Evolutionary conservation across 1,140 invertebrate species (phyloP).

Genomic region (Capitella teleta): DNA sequence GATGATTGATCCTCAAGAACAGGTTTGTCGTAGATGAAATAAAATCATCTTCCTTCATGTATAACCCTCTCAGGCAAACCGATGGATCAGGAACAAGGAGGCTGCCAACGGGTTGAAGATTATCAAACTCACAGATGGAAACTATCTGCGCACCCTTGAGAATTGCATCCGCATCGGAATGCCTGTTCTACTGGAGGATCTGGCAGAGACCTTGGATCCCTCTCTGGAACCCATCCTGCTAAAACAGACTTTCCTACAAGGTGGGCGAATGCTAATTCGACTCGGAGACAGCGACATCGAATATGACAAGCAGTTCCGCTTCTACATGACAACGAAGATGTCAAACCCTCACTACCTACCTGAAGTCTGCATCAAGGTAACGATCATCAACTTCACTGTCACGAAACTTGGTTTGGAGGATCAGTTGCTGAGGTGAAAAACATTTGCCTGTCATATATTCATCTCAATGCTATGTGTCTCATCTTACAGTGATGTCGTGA

Average conservation of each 20-base stretch:
- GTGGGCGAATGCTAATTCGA: slow-evolving; percentile 37
- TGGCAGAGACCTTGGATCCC: slow-evolving; percentile 40
- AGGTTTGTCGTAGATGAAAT: slow-evolving; percentile 44
- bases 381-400: slow-evolving; percentile 44
- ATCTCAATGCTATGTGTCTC: not conserved
- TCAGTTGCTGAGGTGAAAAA: slow-evolving; percentile 57
- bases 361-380: slow-evolving; percentile 42
- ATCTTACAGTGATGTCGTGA: slow-evolving; percentile 36
- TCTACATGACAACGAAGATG: slow-evolving; percentile 44
- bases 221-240: slow-evolving; percentile 42
- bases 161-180: slow-evolving; percentile 41
- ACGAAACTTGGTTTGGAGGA: slow-evolving; percentile 62
- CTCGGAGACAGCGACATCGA: slow-evolving; percentile 41
- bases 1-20: slow-evolving; percentile 83
- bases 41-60: slow-evolving; percentile 3
- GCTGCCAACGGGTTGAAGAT: slow-evolving; percentile 58
- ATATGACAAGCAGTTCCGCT: slow-evolving; percentile 54
- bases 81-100: slow-evolving; percentile 77
- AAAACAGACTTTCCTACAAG: slow-evolving; percentile 43
- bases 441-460: no score
- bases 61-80: slow-evolving; percentile 52
- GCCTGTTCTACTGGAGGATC: slow-evolving; percentile 40
- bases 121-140: slow-evolving; percentile 53
- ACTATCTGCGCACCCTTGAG: slow-evolving; percentile 48
- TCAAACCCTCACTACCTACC: slow-evolving; percentile 42